These are phyloP conservation scores for Vulpes vulpes DNA, from an alignment of 2,113 vertebrate genomes.

Conservation along the genomic window DNA sequence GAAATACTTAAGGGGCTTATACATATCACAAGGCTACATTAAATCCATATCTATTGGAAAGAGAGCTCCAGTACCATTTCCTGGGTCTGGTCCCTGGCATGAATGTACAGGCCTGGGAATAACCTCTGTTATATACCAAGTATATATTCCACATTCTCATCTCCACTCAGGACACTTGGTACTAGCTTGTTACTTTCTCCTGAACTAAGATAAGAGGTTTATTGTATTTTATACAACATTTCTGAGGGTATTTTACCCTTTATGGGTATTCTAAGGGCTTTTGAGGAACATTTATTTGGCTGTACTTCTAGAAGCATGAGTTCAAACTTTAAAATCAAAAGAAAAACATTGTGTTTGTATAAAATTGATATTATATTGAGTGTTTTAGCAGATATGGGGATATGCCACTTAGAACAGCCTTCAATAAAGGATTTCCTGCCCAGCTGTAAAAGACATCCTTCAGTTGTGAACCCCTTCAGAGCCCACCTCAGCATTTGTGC, in stretches of 20 bases:
- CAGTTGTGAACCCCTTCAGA: neutral
- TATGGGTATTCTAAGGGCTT: neutral
- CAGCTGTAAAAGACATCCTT: neutral
- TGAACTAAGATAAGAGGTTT: conserved; percentile 23
- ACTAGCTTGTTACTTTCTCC: conserved; percentile 31
- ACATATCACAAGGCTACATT: neutral
- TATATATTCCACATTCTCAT: neutral
- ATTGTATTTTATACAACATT: neutral
- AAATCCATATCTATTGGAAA: conserved; percentile 15
- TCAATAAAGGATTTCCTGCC: neutral
- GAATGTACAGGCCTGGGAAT: neutral
- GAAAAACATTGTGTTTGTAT: neutral
- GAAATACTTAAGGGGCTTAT: conserved; percentile 15
- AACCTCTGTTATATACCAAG: neutral
- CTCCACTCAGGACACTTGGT: neutral
- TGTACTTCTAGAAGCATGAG: neutral
- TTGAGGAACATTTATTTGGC: neutral
- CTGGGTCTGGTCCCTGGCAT: neutral
- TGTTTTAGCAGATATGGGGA: neutral
- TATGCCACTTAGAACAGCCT: neutral
- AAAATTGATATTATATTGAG: neutral
- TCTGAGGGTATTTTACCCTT: neutral
- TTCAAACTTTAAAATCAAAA: conserved; percentile 21
- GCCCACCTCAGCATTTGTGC: neutral
- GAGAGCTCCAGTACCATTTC: neutral